Evolutionary conservation across 2,888 invertebrate genomes (phyloP).

Genomic region (Epistrophella euchroma): DNA sequence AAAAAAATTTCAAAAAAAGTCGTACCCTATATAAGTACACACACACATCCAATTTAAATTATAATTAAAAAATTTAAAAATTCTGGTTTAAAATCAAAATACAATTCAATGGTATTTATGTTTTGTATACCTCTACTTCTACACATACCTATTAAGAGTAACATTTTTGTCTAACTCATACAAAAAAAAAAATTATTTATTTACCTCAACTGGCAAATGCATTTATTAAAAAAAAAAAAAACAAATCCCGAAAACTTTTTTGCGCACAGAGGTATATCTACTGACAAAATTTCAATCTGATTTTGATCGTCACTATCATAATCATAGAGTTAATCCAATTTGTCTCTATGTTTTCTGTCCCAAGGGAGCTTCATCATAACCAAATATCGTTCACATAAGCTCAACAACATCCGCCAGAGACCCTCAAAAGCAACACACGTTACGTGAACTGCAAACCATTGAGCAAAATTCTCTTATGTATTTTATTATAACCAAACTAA

Average conservation of each 20-base stretch:
- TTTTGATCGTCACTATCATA: conserved; percentile 4
- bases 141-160: too few species aligned
- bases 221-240: neutral
- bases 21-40: too few species aligned
- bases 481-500: conserved; percentile 34
- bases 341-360: conserved; percentile 34
- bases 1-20: too few species aligned
- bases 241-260: neutral
- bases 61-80: too few species aligned
- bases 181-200: neutral
- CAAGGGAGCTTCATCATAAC: conserved; percentile 36
- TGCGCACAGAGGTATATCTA: neutral
- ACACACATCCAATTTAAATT: too few species aligned
- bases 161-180: neutral
- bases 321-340: conserved; percentile 39
- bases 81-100: neutral
- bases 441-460: neutral
- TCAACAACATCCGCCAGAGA: conserved; percentile 9
- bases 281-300: conserved; percentile 25
- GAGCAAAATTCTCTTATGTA: conserved; percentile 33
- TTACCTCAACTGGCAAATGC: neutral
- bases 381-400: conserved; percentile 17
- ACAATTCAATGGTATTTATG: neutral
- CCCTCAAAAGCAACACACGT: neutral
- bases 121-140: too few species aligned